phyloP scores from a whole-genome alignment of 2,113 vertebrate species.

The Rhinopithecus roxellana region DNA sequence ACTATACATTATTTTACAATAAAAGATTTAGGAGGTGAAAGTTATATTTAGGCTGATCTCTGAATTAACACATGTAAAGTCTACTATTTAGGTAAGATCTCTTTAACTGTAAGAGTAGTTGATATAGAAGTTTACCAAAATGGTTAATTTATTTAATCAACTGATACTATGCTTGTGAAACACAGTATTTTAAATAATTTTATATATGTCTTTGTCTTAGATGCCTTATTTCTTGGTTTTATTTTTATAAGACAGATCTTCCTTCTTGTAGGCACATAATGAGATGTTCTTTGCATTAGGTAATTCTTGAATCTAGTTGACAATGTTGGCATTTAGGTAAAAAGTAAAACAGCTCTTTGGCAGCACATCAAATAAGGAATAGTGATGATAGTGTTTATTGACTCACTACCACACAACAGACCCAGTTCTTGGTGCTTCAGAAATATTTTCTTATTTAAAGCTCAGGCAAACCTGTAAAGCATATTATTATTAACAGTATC shows the following conservation, averaged over 20 bases:
- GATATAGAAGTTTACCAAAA: neutral
- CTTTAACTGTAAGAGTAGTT: neutral
- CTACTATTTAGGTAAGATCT: neutral
- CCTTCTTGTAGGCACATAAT: neutral
- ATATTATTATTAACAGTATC: neutral
- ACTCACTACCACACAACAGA: neutral
- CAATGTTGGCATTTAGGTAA: neutral
- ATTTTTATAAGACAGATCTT: neutral
- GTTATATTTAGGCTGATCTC: slow-evolving; percentile 2
- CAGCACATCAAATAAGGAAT: neutral
- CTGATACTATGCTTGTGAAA: neutral
- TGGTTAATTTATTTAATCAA: neutral
- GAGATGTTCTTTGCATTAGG: neutral
- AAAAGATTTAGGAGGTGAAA: neutral
- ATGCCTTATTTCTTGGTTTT: neutral
- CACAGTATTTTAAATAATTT: neutral
- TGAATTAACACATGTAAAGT: neutral
- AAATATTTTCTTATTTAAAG: neutral
- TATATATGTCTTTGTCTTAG: neutral
- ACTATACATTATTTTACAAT: neutral
- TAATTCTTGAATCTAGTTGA: neutral
- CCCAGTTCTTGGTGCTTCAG: neutral
- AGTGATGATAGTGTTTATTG: neutral
- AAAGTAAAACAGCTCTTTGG: neutral
- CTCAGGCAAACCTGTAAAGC: neutral